Evolutionary conservation across 1,140 invertebrate genomes (phyloP).

Genomic region (Diuraphis noxia): DNA sequence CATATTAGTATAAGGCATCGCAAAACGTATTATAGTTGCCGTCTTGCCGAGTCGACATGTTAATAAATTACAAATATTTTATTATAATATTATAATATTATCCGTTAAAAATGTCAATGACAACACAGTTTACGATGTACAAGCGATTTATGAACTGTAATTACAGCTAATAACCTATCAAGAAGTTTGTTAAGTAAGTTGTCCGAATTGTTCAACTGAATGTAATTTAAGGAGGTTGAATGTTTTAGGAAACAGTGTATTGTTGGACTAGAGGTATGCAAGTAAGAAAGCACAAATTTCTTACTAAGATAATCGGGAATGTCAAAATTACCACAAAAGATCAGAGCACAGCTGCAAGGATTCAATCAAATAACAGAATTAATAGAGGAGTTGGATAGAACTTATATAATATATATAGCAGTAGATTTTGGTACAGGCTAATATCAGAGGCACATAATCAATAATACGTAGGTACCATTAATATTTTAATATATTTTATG

Average conservation of each 20-base stretch:
- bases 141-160: neutral
- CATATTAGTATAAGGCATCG: too few species aligned
- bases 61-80: too few species aligned
- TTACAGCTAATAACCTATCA: neutral
- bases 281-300: neutral
- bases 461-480: neutral
- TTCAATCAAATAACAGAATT: neutral
- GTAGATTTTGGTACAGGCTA: too few species aligned
- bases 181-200: neutral
- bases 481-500: neutral
- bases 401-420: too few species aligned
- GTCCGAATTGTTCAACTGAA: neutral
- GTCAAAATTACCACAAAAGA: neutral
- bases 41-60: too few species aligned
- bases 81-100: too few species aligned
- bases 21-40: too few species aligned
- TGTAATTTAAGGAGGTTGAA: neutral
- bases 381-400: neutral
- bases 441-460: too few species aligned
- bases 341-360: neutral
- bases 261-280: neutral
- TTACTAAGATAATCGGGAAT: neutral
- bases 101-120: neutral
- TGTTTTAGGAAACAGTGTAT: neutral
- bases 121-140: neutral